phyloP scores from a whole-genome alignment of 2,113 vertebrate species.

The Albula glossodonta region DNA sequence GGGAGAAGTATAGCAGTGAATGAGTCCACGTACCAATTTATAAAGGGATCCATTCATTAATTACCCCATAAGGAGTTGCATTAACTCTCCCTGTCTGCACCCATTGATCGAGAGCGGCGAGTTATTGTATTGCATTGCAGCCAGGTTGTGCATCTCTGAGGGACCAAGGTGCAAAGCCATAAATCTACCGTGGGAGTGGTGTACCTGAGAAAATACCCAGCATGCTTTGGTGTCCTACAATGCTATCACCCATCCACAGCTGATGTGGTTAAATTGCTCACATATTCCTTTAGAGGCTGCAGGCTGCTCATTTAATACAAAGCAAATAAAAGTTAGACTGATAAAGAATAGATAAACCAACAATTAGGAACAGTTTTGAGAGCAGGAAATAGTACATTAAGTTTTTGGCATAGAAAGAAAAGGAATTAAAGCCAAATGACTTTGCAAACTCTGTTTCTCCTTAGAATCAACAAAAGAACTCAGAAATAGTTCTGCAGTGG shows the following conservation, averaged over 20 bases:
- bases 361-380: background rate
- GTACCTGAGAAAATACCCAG: background rate
- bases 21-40: background rate
- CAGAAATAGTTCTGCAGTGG: background rate
- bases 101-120: background rate
- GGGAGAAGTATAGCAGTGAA: background rate
- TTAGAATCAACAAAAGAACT: background rate
- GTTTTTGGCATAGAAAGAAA: background rate
- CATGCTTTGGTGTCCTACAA: background rate
- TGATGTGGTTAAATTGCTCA: background rate
- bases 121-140: background rate
- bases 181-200: background rate
- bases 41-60: background rate
- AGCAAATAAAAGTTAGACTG: background rate
- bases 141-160: background rate
- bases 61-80: background rate
- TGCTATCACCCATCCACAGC: background rate
- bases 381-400: background rate
- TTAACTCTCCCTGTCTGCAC: background rate
- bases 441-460: background rate
- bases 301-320: background rate
- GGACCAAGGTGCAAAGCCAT: background rate
- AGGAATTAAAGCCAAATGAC: background rate
- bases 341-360: background rate
- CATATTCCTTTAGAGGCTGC: background rate